Base-by-base conservation (phyloP, 2,797 vertebrate genomes). In the Eleutherodactylus coqui region DNA sequence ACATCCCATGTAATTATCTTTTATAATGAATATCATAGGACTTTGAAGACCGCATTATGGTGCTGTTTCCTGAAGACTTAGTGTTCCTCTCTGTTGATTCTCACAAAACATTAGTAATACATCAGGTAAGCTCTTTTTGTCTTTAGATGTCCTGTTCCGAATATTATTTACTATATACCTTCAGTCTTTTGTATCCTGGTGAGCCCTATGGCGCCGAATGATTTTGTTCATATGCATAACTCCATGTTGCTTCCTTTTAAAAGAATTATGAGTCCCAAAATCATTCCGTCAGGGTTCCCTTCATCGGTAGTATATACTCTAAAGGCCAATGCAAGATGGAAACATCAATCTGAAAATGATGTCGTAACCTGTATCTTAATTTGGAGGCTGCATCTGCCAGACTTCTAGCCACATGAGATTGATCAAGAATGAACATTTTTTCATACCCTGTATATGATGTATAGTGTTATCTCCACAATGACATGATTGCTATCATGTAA, bases 1-100 rank as follows among this genome's bases (percentile, higher is more conserved):
- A 36, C 62, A 67, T n/a, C 17, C 9, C 36, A 11, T 70, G 67
- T 70, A 41, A 41, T 70, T 4, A 70, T 70, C 11, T 24, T 43
- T 27, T 47, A 3, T 32, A 67, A 38, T 47, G 2, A 21, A 64
- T 60, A 43, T 27, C 89, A 36, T 85, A 96, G 95, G 93, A 90
- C 29, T 90, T 91, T 36, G 93, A 95, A 51, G 95, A 96, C 86
- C 93, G 95, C 77, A 91, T 97, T 86, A 90, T 96, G 91, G 89
- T 96, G 51, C 93, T 96, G 41, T 97, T 96, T 88, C 92, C 94
- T 84, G 92, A 93, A 82, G 96, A 96, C 2, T 88, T 96, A 29
- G 91, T 96, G 83, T 93, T 97, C 75, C 94, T 96, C 69, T 96
- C 95, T 67, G 90, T 96, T 0, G 95, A 96, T 90, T 90, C 89